A percentile compares a stretch with the other conserved stretches of the same genome.
Conservation (phyloP, 2,797 vertebrate genomes). For the Squalus acanthias region DNA sequence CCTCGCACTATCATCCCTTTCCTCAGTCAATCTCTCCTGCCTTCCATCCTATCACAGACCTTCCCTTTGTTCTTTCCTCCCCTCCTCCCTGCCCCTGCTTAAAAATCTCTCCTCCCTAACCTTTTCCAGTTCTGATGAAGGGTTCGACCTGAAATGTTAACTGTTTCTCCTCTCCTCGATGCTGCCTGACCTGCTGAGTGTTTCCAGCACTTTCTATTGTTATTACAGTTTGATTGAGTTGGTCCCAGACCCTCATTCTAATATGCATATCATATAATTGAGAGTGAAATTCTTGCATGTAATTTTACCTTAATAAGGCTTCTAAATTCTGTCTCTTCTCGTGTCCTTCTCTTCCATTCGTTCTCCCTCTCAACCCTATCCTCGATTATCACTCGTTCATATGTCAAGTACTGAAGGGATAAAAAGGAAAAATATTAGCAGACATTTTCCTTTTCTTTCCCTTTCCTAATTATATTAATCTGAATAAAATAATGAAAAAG, state of each 20-base stretch:
- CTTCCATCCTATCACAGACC: too few species aligned
- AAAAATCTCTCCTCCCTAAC: too few species aligned
- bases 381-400: constrained; percentile 71
- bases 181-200: too few species aligned
- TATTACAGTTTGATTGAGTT: background rate
- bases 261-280: too few species aligned
- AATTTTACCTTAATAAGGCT: constrained; percentile 70
- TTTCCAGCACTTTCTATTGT: too few species aligned
- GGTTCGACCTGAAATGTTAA: too few species aligned
- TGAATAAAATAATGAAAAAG: background rate
- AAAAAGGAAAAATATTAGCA: background rate
- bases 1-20: too few species aligned
- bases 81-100: too few species aligned
- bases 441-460: background rate
- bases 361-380: constrained; percentile 71
- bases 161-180: too few species aligned
- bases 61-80: too few species aligned
- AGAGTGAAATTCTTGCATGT: background rate
- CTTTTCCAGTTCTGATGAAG: too few species aligned
- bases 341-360: constrained; percentile 51
- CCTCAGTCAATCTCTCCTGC: too few species aligned
- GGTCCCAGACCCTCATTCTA: background rate
- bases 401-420: constrained; percentile 61
- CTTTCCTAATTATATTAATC: background rate
- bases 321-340: constrained; percentile 54